These are phyloP conservation scores for Hyles euphorbiae DNA, from an alignment of 1,140 invertebrate species.

Conservation along the genomic window DNA sequence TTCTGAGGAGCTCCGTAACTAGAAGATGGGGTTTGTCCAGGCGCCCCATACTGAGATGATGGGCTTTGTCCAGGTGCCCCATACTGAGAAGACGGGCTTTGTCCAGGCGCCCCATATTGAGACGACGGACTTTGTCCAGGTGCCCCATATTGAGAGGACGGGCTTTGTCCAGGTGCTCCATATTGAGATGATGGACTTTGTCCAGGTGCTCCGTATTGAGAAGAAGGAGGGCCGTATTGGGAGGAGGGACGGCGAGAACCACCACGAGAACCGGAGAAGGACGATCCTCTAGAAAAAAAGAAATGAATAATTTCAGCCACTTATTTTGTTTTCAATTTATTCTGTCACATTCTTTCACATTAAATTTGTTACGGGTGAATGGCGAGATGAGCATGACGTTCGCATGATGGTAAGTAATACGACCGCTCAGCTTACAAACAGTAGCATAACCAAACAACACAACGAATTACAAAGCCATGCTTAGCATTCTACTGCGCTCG, in stretches of 20 bases:
- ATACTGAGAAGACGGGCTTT: not conserved
- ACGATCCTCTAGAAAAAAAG: conserved; percentile 40
- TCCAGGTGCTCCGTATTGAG: conserved; percentile 19
- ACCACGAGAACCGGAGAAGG: conserved; percentile 17
- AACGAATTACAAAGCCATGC: no score
- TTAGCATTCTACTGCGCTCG: no score
- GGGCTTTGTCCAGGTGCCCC: conserved; percentile 8
- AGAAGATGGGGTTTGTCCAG: not conserved
- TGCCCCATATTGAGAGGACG: conserved; percentile 18
- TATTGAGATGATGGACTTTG: conserved; percentile 18
- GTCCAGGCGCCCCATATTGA: conserved; percentile 23
- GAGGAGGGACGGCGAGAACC: conserved; percentile 24
- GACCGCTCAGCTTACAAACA: no score
- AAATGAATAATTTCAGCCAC: not conserved
- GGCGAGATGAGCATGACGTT: no score
- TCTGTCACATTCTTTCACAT: no score
- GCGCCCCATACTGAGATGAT: conserved; percentile 1
- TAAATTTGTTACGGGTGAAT: no score
- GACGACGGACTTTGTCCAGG: conserved; percentile 14
- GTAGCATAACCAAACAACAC: no score
- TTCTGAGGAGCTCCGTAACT: not conserved
- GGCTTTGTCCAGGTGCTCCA: conserved; percentile 18
- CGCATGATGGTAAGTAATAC: no score
- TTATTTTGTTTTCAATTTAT: no score
- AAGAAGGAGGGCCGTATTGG: conserved; percentile 23